Conservation (phyloP, 1,140 invertebrate species). For the Mylabris phalerata region DNA sequence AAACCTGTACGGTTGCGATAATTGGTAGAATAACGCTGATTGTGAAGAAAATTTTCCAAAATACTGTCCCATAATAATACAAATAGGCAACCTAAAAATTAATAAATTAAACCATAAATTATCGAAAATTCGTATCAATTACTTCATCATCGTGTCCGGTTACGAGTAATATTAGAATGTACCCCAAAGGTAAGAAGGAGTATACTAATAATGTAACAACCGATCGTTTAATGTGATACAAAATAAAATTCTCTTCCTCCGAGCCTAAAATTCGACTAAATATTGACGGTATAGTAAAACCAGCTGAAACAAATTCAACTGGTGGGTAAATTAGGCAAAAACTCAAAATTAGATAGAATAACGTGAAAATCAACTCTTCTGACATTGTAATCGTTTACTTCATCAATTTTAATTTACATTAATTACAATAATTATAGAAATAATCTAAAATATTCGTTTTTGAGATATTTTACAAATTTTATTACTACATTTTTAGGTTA, state of each 20-base stretch:
- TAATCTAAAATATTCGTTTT: no score
- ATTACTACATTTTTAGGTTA: no score
- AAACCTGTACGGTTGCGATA: slow-evolving; percentile 42
- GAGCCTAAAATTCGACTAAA: slow-evolving; percentile 59
- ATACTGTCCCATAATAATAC: slow-evolving; percentile 26
- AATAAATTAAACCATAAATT: not conserved
- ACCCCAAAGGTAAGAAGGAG: slow-evolving; percentile 61
- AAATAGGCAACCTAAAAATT: slow-evolving; percentile 39
- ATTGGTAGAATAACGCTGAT: slow-evolving; percentile 39
- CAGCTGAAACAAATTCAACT: slow-evolving; percentile 64
- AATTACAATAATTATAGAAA: no score
- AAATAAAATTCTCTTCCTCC: slow-evolving; percentile 61
- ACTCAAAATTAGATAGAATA: slow-evolving; percentile 62
- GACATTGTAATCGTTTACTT: not conserved
- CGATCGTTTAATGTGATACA: slow-evolving; percentile 65
- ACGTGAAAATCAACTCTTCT: slow-evolving; percentile 47
- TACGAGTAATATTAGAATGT: slow-evolving; percentile 51
- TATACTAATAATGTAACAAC: slow-evolving; percentile 60
- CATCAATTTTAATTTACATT: no score
- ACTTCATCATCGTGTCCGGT: slow-evolving; percentile 45
- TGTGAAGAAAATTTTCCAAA: slow-evolving; percentile 27
- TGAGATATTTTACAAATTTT: no score
- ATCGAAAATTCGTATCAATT: slow-evolving; percentile 3
- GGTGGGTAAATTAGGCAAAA: slow-evolving; percentile 68
- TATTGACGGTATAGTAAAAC: slow-evolving; percentile 62